These are phyloP conservation scores for Peromyscus californicus DNA, from an alignment of 2,113 vertebrate genomes.

Conservation along the genomic window DNA sequence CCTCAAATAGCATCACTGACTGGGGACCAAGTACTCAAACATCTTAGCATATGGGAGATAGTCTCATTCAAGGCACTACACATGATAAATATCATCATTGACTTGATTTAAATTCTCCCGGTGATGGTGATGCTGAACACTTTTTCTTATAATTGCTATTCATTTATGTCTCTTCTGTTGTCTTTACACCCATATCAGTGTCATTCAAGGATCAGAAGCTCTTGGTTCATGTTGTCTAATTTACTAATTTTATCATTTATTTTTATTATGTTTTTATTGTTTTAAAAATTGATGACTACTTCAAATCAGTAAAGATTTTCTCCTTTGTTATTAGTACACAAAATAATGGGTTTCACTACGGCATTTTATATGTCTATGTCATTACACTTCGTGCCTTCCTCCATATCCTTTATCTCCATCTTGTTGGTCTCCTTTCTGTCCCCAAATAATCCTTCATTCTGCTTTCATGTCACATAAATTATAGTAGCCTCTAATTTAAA, in stretches of 20 bases:
- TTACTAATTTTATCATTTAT: neutral
- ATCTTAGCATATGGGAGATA: neutral
- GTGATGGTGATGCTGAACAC: neutral
- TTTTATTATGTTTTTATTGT: neutral
- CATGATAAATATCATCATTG: neutral
- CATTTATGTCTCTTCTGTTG: neutral
- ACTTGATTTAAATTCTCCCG: neutral
- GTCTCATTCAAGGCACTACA: neutral
- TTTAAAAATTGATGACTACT: neutral
- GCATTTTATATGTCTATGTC: neutral
- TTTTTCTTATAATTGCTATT: neutral
- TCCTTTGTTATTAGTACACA: neutral
- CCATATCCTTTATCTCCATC: neutral
- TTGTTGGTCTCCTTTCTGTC: neutral
- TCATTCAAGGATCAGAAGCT: neutral
- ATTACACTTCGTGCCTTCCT: neutral
- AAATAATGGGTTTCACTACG: neutral
- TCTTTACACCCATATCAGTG: neutral
- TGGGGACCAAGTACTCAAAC: neutral
- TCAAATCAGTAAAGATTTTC: neutral
- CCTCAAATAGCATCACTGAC: neutral
- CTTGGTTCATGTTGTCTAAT: neutral
- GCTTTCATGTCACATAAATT: neutral
- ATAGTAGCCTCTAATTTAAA: neutral
- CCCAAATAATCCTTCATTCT: neutral